A percentile compares a stretch with the other conserved stretches of the same genome.
These are phyloP conservation scores for Odocoileus hemionus DNA, from an alignment of 2,113 vertebrate genomes.

Conservation along the genomic window DNA sequence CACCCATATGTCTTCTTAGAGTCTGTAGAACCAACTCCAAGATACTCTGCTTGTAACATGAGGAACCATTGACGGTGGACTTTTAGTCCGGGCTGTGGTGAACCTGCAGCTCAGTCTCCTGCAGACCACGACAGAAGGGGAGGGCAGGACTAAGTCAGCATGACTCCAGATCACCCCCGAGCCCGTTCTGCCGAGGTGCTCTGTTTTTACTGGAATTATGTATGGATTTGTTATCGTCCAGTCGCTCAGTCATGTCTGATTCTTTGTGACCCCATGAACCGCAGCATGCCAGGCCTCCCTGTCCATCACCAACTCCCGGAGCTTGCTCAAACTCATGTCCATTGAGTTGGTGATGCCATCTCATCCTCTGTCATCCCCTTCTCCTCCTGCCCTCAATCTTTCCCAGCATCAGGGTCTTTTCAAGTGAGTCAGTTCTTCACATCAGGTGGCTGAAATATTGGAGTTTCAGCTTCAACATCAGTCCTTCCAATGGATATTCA, in stretches of 20 bases:
- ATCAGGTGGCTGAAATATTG: neutral
- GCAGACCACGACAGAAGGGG: neutral
- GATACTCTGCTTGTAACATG: neutral
- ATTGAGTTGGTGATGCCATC: neutral
- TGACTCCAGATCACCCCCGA: fast-evolving
- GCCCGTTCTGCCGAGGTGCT: neutral
- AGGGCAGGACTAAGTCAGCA: fast-evolving
- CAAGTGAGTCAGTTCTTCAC: neutral
- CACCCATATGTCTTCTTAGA: neutral
- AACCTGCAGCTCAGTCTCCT: neutral
- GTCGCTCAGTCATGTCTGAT: neutral
- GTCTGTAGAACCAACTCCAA: neutral
- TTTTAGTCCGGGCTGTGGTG: neutral
- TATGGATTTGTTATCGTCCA: neutral
- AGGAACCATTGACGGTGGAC: neutral
- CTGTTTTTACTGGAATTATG: neutral
- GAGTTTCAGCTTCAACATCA: neutral
- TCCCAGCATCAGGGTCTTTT: neutral
- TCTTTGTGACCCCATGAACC: neutral
- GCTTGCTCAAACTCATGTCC: neutral
- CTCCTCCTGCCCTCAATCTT: neutral
- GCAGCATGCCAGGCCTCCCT: neutral
- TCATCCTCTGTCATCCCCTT: neutral
- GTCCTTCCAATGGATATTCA: neutral
- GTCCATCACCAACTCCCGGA: neutral